A percentile compares a stretch with the other conserved stretches of the same genome.
These are phyloP conservation scores for Microplitis deprimator DNA, from an alignment of 2,888 invertebrate species.

Conservation along the genomic window DNA sequence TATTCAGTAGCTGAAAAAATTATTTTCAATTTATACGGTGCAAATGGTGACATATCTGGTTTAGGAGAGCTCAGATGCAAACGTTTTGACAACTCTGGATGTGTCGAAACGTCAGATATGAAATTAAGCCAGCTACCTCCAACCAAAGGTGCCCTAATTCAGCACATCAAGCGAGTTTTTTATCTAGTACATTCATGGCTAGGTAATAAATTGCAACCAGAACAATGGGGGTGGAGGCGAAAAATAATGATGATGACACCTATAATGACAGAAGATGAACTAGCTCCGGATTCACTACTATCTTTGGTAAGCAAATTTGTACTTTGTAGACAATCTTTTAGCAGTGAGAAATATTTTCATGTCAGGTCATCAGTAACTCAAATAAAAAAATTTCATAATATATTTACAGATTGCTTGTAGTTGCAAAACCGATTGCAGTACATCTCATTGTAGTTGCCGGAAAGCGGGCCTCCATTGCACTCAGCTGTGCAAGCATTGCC, in stretches of 20 bases:
- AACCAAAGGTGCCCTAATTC: background rate
- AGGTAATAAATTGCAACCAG: background rate
- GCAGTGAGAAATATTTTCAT: too few relatives aligned
- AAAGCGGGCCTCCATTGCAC: too few relatives aligned
- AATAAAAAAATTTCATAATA: too few relatives aligned
- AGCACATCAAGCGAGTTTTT: background rate
- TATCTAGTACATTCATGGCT: background rate
- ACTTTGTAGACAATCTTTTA: too few relatives aligned
- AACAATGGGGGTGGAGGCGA: background rate
- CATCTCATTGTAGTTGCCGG: too few relatives aligned
- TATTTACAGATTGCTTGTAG: too few relatives aligned
- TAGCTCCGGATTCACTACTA: background rate
- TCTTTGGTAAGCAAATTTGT: background rate
- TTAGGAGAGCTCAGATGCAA: background rate
- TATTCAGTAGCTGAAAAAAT: too few relatives aligned
- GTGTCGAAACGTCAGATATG: too few relatives aligned
- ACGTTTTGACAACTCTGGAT: too few relatives aligned
- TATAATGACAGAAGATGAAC: background rate
- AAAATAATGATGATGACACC: background rate
- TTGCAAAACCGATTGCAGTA: too few relatives aligned
- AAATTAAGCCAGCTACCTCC: background rate
- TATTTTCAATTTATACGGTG: background rate
- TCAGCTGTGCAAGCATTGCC: too few relatives aligned
- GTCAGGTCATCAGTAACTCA: too few relatives aligned
- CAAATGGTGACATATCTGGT: background rate